Conservation (phyloP, 64 coral and sea anemone species). For the Dendronephthya gigantea region DNA sequence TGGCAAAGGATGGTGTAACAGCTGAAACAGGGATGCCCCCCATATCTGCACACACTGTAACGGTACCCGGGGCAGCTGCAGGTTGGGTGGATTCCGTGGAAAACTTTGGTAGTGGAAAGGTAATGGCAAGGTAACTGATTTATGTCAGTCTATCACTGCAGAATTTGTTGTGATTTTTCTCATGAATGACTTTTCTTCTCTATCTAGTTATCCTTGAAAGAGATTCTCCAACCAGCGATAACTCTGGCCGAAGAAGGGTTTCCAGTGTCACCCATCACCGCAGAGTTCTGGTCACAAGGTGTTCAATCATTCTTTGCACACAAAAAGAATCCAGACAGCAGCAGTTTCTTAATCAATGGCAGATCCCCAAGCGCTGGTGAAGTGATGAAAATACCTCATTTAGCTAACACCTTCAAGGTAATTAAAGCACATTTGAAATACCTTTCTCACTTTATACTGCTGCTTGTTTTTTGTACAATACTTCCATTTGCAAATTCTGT, state of each 20-base stretch:
- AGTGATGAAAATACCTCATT: conserved; percentile 72
- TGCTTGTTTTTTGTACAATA: too few relatives aligned
- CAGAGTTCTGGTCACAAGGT: conserved; percentile 45
- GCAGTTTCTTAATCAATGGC: conserved; percentile 62
- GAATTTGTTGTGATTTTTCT: too few relatives aligned
- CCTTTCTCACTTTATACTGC: too few relatives aligned
- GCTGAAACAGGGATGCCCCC: conserved; percentile 19
- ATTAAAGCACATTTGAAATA: too few relatives aligned
- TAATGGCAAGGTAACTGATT: neutral
- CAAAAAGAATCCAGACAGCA: conserved; percentile 47
- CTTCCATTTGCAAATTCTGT: too few relatives aligned
- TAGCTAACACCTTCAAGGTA: conserved; percentile 87
- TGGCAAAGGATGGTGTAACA: conserved; percentile 37
- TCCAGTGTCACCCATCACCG: conserved; percentile 59
- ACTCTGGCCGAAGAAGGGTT: conserved; percentile 60
- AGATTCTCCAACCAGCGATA: conserved; percentile 76
- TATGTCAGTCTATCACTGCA: neutral
- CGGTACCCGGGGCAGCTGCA: conserved; percentile 89
- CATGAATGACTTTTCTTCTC: too few relatives aligned
- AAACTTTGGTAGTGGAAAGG: conserved; percentile 74
- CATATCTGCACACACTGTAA: conserved; percentile 59
- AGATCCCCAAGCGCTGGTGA: conserved; percentile 59
- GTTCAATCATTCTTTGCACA: conserved; percentile 20
- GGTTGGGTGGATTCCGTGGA: conserved; percentile 87
- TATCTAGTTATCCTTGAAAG: conserved; percentile 47